Conservation (phyloP, 2,113 vertebrate species). For the Canis aureus region DNA sequence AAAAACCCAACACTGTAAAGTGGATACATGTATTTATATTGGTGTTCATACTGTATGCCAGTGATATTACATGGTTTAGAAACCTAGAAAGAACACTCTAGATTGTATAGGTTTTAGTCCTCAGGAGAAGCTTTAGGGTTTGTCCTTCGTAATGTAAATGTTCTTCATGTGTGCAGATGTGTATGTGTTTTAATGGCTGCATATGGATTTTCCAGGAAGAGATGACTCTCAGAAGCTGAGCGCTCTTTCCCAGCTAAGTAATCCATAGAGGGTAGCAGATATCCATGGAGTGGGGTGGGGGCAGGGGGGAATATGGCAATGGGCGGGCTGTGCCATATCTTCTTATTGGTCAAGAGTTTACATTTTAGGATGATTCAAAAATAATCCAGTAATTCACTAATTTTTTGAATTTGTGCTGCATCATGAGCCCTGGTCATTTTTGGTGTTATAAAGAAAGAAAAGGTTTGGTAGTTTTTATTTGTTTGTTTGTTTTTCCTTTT, state of each 20-base stretch:
- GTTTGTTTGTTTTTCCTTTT: neutral
- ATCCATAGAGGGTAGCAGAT: neutral
- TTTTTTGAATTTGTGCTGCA: neutral
- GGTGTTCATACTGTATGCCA: neutral
- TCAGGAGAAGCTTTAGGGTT: neutral
- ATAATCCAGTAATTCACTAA: neutral
- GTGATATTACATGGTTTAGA: neutral
- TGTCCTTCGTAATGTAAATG: neutral
- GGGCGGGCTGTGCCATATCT: neutral
- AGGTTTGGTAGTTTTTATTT: too few relatives aligned
- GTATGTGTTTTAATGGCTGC: neutral
- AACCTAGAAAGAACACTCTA: neutral
- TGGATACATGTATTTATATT: neutral
- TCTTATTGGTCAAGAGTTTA: neutral
- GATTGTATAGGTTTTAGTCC: neutral
- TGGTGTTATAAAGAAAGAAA: neutral
- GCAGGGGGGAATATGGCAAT: neutral
- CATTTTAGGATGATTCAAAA: constrained; percentile 12
- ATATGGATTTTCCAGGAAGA: neutral
- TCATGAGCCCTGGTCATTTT: neutral
- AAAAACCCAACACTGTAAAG: neutral
- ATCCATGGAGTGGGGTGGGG: neutral
- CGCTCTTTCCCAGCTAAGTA: neutral
- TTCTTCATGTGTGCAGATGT: neutral
- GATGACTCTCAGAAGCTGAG: neutral